Evolutionary conservation across 2,888 invertebrate species (phyloP).

Genomic region (Cancer borealis): DNA sequence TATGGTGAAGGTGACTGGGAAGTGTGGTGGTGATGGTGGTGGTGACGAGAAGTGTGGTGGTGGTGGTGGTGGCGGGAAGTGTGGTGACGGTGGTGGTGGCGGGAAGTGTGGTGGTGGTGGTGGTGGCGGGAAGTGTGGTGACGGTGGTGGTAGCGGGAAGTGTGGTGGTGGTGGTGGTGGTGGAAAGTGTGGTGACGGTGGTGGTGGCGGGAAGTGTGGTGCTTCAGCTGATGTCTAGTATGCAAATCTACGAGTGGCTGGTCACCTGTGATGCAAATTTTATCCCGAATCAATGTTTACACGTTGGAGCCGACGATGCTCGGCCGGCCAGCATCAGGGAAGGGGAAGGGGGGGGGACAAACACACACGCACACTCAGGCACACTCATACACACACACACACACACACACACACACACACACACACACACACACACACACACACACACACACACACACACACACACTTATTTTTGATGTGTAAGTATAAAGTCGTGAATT

Average conservation of each 20-base stretch:
- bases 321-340: slow-evolving; percentile 3
- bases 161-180: slow-evolving; percentile 12
- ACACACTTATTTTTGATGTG: neutral
- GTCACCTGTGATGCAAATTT: slow-evolving; percentile 55
- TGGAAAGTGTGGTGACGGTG: neutral
- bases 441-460: slow-evolving; percentile 4
- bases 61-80: too few species aligned
- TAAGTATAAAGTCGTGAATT: neutral
- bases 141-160: neutral
- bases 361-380: neutral
- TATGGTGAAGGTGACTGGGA: too few species aligned
- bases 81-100: too few species aligned
- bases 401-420: slow-evolving; percentile 41
- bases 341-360: neutral
- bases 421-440: slow-evolving; percentile 22
- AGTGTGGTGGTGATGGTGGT: neutral
- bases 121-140: too few species aligned
- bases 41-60: too few species aligned
- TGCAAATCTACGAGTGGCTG: slow-evolving; percentile 38
- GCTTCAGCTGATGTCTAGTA: slow-evolving; percentile 8
- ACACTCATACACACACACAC: neutral
- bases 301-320: slow-evolving; percentile 22
- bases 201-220: slow-evolving; percentile 16
- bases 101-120: too few species aligned
- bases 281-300: slow-evolving; percentile 49